Percentiles rank a stretch among this genome's conserved stretches.
Conservation (phyloP, 2,113 vertebrate genomes). For the Furnarius figulus region DNA sequence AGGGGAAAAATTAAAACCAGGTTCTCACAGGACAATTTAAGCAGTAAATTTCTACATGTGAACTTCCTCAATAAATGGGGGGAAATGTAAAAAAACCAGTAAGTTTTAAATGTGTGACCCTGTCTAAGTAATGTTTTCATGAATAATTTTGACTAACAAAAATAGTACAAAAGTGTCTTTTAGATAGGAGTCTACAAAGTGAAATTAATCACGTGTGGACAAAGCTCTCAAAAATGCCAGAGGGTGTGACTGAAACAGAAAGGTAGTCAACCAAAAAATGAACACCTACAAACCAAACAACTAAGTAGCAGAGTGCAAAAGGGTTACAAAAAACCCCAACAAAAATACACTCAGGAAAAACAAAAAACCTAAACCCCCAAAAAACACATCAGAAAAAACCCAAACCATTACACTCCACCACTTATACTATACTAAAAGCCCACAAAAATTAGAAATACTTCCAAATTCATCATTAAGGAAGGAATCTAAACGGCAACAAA, state of each 20-base stretch:
- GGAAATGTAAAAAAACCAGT: not conserved
- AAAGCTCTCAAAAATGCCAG: not conserved
- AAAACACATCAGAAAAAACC: not conserved
- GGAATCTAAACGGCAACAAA: not conserved
- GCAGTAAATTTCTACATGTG: not conserved
- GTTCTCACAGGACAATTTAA: not conserved
- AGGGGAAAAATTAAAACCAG: not conserved
- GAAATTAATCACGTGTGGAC: not conserved
- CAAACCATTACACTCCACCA: not conserved
- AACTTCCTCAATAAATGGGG: not conserved
- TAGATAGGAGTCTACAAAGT: not conserved
- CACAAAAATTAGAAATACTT: not conserved
- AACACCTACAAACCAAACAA: not conserved
- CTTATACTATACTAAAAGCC: not conserved
- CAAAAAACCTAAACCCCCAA: not conserved
- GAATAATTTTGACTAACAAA: not conserved
- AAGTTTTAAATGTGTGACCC: not conserved
- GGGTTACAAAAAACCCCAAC: not conserved
- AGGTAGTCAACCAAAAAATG: not conserved
- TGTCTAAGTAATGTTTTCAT: not conserved
- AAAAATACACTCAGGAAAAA: not conserved
- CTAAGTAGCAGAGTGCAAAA: not conserved
- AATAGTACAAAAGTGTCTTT: not conserved
- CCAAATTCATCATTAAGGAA: not conserved
- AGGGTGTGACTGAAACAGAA: not conserved